Base-by-base conservation (phyloP, 2,797 vertebrate genomes). In the Spinus pinus region DNA sequence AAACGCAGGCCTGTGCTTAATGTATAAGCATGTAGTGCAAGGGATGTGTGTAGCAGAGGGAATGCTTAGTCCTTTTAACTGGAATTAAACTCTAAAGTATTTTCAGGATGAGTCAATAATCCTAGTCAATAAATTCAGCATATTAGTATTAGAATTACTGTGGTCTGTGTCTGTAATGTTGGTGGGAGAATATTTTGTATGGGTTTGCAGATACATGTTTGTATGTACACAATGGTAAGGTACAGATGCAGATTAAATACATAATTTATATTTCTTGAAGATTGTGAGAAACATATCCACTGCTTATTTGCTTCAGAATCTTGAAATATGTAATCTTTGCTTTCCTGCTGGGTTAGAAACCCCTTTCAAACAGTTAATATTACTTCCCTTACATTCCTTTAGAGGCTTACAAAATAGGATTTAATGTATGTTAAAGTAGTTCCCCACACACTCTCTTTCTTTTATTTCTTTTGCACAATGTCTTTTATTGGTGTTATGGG, bases 311-410 rank as follows among this genome's bases (percentile, higher is more conserved):
- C 66, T 88, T 92, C 69, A 81, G 61, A 90, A 71, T 79, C 44
- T 72, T 94, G 31, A 90, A 91, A 89, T 81, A 81, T 39, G 22
- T 84, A 56, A 65, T 79, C 72, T 75, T 74, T 88, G 31, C 37
- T 73, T 60, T 94, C 80, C 80, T 87, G 50, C 71, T 86, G 60
- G 39, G 44, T 74, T 81, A 65, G 92, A 86, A 93, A 18, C 8
- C 49, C 28, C 37, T 69, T 95, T 70, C 73, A 91, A 81, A 84
- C 69, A 85, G 85, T 77, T 91, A 90, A 53, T 95, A 86, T 73
- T 86, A 73, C 54, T 90, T 85, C 56, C 14, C 41, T 90, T 87
- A 90, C 58, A 21, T 88, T 93, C 87, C 81, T 96, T 93, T 84
- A 84, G 87, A 88, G 85, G 44, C 47, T 91, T 87, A 84, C 80